Conservation (phyloP, 2,797 vertebrate genomes). For the Iguana delicatissima region DNA sequence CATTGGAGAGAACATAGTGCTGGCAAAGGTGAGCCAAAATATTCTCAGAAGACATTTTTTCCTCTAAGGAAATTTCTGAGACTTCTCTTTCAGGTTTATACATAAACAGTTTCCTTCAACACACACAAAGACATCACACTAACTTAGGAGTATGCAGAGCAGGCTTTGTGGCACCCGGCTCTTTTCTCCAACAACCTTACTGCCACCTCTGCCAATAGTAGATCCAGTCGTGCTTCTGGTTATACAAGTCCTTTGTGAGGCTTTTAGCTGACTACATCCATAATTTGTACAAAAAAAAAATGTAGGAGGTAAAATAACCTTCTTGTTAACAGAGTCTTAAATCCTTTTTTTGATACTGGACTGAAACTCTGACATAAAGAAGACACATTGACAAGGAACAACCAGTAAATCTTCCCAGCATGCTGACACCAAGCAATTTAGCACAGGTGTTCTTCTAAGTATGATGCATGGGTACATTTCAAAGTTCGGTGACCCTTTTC, state of each 20-base stretch:
- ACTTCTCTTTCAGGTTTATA: not conserved
- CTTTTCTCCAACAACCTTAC: not conserved
- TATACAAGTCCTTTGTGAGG: not conserved
- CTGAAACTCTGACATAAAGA: constrained; percentile 19
- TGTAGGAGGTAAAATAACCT: constrained; percentile 17
- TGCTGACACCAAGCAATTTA: constrained; percentile 21
- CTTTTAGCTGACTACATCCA: not conserved
- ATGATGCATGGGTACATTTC: not conserved
- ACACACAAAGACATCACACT: not conserved
- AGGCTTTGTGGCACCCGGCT: not conserved
- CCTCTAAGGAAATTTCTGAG: not conserved
- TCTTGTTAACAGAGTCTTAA: constrained; percentile 2
- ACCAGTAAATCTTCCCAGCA: not conserved
- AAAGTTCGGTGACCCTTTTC: constrained; percentile 20
- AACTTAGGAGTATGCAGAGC: not conserved
- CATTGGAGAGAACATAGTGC: not conserved
- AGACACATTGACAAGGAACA: not conserved
- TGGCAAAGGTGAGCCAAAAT: not conserved
- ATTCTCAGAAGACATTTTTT: not conserved
- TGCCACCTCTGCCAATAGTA: not conserved
- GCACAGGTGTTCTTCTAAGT: constrained; percentile 4
- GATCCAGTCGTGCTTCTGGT: not conserved
- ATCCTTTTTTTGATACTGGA: constrained; percentile 28
- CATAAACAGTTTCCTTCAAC: not conserved
- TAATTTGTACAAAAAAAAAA: not conserved